These are phyloP conservation scores for Torymus texanus DNA, from an alignment of 2,888 invertebrate species.

Conservation along the genomic window DNA sequence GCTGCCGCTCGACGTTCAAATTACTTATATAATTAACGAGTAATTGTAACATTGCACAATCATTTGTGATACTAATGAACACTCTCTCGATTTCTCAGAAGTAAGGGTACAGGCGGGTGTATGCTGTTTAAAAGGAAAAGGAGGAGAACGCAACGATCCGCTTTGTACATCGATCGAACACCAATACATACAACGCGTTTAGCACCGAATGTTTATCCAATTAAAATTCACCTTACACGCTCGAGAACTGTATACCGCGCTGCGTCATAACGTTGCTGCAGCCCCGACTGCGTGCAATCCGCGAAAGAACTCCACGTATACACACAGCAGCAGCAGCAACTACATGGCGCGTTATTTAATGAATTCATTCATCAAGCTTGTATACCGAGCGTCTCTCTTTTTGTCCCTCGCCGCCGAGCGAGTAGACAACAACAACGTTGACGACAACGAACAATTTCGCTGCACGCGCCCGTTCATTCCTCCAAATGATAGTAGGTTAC, in stretches of 20 bases:
- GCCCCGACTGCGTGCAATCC: too few species aligned
- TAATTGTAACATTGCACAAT: conserved; percentile 47
- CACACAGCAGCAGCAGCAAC: too few species aligned
- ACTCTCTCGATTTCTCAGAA: conserved; percentile 27
- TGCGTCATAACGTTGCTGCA: too few species aligned
- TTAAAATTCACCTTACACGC: background rate
- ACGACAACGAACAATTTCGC: too few species aligned
- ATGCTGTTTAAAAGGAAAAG: background rate
- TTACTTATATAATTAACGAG: conserved; percentile 48
- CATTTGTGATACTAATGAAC: conserved; percentile 30
- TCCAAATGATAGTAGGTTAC: conserved; percentile 31
- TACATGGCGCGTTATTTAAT: background rate
- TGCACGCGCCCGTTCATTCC: background rate
- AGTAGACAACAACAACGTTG: too few species aligned
- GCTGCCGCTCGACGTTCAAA: conserved; percentile 19
- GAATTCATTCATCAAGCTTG: conserved; percentile 1
- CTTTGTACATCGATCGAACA: background rate
- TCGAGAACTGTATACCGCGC: background rate
- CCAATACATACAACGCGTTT: background rate
- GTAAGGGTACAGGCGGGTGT: background rate
- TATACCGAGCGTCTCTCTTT: too few species aligned
- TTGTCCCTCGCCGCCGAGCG: too few species aligned
- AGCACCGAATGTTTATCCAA: conserved; percentile 1
- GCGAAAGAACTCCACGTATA: too few species aligned
- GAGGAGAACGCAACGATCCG: too few species aligned